Evolutionary conservation across 2,797 vertebrate genomes (phyloP).

Genomic region (Danio albolineatus): DNA sequence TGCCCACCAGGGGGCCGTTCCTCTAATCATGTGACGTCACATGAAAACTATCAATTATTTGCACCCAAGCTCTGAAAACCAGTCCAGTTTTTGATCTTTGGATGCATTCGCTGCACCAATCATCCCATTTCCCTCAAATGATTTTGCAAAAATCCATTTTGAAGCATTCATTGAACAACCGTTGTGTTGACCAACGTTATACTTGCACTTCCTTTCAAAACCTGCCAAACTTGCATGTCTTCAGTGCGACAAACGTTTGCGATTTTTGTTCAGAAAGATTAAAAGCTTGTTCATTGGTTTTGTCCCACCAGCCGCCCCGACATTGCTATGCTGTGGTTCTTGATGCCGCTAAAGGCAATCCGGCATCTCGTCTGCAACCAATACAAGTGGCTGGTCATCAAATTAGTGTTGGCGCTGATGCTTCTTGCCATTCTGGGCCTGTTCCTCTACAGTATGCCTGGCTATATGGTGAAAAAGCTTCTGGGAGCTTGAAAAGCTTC

Average conservation of each 20-base stretch:
- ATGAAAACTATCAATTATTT: too few species aligned
- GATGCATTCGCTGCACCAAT: too few species aligned
- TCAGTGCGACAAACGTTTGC: background rate
- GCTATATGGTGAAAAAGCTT: constrained; percentile 98
- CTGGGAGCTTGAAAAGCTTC: constrained; percentile 74
- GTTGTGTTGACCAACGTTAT: background rate
- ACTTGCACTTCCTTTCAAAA: background rate
- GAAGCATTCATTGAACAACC: background rate
- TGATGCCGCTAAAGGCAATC: constrained; percentile 91
- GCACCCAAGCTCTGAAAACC: background rate
- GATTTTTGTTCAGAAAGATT: background rate
- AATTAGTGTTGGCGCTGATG: constrained; percentile 88
- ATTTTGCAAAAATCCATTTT: background rate
- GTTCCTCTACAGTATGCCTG: constrained; percentile 95
- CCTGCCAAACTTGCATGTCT: background rate
- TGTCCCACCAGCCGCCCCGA: constrained; percentile 88
- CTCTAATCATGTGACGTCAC: too few species aligned
- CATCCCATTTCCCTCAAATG: too few species aligned
- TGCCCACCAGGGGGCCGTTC: too few species aligned
- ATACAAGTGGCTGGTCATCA: constrained; percentile 97
- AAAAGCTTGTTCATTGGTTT: constrained; percentile 48
- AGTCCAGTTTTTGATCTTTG: background rate
- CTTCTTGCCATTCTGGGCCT: constrained; percentile 88
- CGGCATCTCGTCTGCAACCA: constrained; percentile 94
- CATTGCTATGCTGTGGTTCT: constrained; percentile 93